Base-by-base conservation (phyloP, 64 coral and sea anemone species). In the Actinia tenebrosa region DNA sequence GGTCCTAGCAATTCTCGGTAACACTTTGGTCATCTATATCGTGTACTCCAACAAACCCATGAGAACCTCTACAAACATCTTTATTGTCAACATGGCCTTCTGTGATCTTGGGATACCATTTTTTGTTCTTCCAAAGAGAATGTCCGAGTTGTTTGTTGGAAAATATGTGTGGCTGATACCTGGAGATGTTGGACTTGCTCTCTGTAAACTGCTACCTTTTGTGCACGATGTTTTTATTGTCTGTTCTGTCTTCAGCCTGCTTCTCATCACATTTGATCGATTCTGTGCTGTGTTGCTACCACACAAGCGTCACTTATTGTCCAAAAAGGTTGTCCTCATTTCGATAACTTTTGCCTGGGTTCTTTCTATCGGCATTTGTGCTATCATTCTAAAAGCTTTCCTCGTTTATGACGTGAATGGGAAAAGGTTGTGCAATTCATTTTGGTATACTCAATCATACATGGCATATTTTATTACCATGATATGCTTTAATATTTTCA, bases 161-260 rank as follows among this genome's bases (percentile, higher is more conserved):
- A 14, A 53, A 16, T 45, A 79, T 79, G 45, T 22, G 3, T 81
- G 79, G 79, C 16, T 81, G 79, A 81, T 81, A 4, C 22, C 79
- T 18, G 79, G 79, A 20, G 22, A 53, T 14, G 79, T 45, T 8
- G 79, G 79, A 22, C 16, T 37, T 37, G 79, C 53, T 52, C 45
- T 81, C 27, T 81, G 79, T 81, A 81, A 81, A 53, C n/a, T 81
- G 14, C 30, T 81, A 3, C 79, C 79, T 3, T 81, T 81, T n/a
- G 50, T 81, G 2, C 45, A 52, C 22, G 79, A 81, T 47, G 15
- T 20, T 16, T 81, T 81, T n/a, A 3, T 81, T 9, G 16, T 45
- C 45, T 81, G 44, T 4, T 81, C 79, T 50, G 20, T 26, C 18
- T 81, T 50, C 20, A 53, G 45, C 46, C 16, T 81, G 5, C 17